Evolutionary conservation across 1,140 invertebrate species (phyloP).

Genomic region (Brachionus koreanus): DNA sequence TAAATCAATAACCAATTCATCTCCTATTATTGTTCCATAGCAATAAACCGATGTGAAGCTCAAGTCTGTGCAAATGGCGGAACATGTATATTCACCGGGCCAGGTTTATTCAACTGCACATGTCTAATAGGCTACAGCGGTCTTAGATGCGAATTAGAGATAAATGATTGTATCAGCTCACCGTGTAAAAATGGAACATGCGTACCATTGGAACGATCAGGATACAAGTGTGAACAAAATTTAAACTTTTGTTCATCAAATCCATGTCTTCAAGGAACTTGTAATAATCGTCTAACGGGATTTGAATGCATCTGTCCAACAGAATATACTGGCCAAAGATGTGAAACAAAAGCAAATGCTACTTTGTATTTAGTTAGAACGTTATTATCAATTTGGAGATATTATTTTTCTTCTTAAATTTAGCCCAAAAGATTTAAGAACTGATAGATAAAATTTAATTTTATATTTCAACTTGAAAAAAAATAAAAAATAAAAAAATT

Average conservation of each 20-base stretch:
- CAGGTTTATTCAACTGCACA: neutral
- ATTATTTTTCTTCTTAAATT: neutral
- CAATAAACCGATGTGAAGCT: slow-evolving; percentile 71
- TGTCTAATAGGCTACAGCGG: no score
- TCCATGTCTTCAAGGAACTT: neutral
- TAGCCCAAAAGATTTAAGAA: neutral
- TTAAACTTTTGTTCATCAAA: neutral
- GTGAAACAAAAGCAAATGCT: neutral
- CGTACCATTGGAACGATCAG: no score
- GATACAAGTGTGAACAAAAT: no score
- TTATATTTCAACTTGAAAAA: neutral
- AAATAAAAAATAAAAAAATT: no score
- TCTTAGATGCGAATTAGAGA: no score
- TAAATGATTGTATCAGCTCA: no score
- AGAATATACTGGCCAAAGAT: neutral
- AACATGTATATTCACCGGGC: slow-evolving; percentile 64
- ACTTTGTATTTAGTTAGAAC: neutral
- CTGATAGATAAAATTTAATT: neutral
- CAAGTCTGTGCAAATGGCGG: slow-evolving; percentile 86
- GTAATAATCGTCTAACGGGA: neutral
- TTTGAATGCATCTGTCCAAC: neutral
- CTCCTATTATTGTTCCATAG: no score
- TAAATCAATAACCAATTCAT: no score
- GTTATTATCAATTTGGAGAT: neutral
- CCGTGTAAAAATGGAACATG: no score